These are phyloP conservation scores for Tachina fera DNA, from an alignment of 2,888 invertebrate genomes.

Conservation along the genomic window DNA sequence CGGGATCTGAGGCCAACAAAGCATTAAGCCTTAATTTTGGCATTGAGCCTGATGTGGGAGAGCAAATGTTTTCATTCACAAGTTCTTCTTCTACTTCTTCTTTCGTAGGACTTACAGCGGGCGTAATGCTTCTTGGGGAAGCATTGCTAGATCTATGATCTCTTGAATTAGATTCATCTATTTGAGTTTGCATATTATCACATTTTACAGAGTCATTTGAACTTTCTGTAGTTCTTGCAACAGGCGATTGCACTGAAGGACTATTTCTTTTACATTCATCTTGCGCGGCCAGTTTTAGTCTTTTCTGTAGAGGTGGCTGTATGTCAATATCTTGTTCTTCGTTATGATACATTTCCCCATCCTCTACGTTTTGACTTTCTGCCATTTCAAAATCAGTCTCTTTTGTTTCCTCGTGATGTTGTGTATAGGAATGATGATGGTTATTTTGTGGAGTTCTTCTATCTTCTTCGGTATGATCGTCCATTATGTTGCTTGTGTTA, in stretches of 20 bases:
- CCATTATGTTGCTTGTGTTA: constrained; percentile 76
- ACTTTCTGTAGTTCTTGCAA: constrained; percentile 35
- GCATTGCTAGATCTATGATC: constrained; percentile 60
- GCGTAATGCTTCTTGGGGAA: constrained; percentile 61
- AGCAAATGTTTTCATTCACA: constrained; percentile 55
- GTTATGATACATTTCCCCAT: constrained; percentile 26
- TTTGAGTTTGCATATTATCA: constrained; percentile 66
- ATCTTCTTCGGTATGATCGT: constrained; percentile 60
- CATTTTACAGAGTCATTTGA: constrained; percentile 49
- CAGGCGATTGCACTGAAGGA: constrained; percentile 41
- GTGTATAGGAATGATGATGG: constrained; percentile 47
- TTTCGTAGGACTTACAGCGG: constrained; percentile 70
- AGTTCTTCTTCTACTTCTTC: constrained; percentile 60
- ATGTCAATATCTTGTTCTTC: constrained; percentile 56
- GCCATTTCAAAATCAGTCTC: constrained; percentile 62
- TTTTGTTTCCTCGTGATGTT: constrained; percentile 62
- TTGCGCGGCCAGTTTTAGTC: constrained; percentile 64
- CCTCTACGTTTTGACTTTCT: constrained; percentile 37
- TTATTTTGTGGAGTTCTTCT: constrained; percentile 53
- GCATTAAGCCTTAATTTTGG: constrained; percentile 91
- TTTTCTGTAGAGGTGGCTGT: constrained; percentile 60
- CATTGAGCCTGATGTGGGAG: constrained; percentile 75
- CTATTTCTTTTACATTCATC: constrained; percentile 66
- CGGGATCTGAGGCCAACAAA: constrained; percentile 92
- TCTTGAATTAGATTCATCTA: constrained; percentile 62